Evolutionary conservation across 2,888 invertebrate genomes (phyloP), one percentile per base, ranked within the genome.

Genomic region (Sarcophaga subvicina): DNA sequence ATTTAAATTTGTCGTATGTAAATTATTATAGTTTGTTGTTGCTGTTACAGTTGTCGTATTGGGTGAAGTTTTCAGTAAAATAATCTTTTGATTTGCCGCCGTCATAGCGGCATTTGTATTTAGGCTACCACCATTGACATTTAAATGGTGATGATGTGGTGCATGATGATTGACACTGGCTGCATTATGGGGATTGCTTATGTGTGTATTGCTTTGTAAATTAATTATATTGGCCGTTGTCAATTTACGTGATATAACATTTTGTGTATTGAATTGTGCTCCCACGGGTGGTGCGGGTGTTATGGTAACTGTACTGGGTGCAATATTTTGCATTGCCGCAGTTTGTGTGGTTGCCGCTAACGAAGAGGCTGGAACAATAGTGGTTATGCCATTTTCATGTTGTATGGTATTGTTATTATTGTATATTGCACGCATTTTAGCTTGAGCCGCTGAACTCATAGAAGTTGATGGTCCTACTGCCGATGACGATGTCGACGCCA

Each of bases 321-420:
- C 92, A 87, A 87, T 87, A 82, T 87, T 87, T 82, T 92, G 91
- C 92, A 92, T 91, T 6, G 92, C 92, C 2, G 92, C 92, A 20
- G 90, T 90, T 83, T 92, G 92, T 82, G 90, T 90, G 75, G 90
- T 90, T 22, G 92, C 92, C 12, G 92, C 91, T 85, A 92, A 76
- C 60, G 92, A 92, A 45, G 92, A 92, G 17, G 92, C 92, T 8
- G 92, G 92, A 87, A 92, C 88, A 79, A 92, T 92, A 27, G 92
- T 92, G 27, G 92, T 92, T 25, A 92, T 91, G 1, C 92, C 92
- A 86, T 92, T 92, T 86, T 92, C 92, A 87, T 92, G 92, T 83
- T 92, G 91, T 59, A 92, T 91, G 71, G 90, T 88, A 88, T 90
- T 89, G 64, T 83, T 87, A 67, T 91, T 93, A 64, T 92, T 93